Percentiles rank a stretch among this genome's conserved stretches.
Evolutionary conservation across 2,888 invertebrate species (phyloP).

Genomic region (Xanthia icteritia): DNA sequence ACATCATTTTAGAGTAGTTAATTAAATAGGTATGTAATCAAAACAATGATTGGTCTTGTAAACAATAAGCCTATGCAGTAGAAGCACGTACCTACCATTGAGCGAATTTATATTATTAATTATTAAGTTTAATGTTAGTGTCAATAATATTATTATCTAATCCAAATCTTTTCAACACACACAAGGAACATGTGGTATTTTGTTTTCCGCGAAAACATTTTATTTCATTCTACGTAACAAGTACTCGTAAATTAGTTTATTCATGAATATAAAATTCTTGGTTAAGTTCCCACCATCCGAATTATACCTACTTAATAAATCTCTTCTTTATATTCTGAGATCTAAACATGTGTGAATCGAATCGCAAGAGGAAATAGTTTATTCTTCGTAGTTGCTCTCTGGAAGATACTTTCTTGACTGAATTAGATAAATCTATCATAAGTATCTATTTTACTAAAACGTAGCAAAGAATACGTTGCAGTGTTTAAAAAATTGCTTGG

Average conservation of each 20-base stretch:
- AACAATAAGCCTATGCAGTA: neutral
- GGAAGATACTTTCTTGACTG: neutral
- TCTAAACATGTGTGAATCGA: neutral
- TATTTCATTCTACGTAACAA: neutral
- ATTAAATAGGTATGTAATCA: neutral
- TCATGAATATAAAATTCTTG: neutral
- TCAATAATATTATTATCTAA: slow-evolving; percentile 5
- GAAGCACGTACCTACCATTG: neutral
- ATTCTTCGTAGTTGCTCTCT: neutral
- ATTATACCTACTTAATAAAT: neutral
- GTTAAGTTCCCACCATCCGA: neutral
- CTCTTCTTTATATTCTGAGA: slow-evolving; percentile 10
- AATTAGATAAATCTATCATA: neutral
- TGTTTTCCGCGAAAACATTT: neutral
- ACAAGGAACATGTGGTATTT: neutral
- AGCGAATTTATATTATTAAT: neutral
- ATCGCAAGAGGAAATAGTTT: slow-evolving; percentile 2
- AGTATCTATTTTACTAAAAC: neutral
- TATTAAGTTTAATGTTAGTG: neutral
- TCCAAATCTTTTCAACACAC: neutral
- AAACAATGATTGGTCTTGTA: neutral
- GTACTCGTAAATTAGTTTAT: neutral
- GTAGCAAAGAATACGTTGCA: neutral
- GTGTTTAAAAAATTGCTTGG: neutral
- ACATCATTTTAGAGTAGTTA: neutral